Conservation (phyloP, 2,888 invertebrate species). For the Mimas tiliae region DNA sequence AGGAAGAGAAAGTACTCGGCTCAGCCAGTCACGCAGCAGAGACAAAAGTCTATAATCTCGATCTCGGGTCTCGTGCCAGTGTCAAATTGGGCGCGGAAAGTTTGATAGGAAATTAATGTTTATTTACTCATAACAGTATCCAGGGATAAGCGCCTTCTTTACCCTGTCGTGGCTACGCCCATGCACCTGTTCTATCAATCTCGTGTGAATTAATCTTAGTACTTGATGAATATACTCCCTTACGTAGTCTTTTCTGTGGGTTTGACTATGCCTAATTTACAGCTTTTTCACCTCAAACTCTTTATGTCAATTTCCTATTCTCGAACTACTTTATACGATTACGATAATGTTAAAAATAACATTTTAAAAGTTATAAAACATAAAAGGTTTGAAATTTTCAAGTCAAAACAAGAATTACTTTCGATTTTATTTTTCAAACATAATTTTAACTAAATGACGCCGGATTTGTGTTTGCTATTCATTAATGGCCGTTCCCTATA, state of each 20-base stretch:
- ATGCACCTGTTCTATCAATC: no score
- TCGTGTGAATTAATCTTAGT: background rate
- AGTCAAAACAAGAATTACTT: background rate
- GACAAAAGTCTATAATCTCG: no score
- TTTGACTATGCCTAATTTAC: background rate
- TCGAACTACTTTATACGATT: conserved; percentile 1
- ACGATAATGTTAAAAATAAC: background rate
- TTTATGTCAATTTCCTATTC: conserved; percentile 22
- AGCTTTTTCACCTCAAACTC: background rate
- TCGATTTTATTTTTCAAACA: conserved; percentile 3
- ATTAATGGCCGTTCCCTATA: no score
- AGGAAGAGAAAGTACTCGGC: no score
- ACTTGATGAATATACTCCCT: background rate
- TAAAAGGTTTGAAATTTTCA: background rate
- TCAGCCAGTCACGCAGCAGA: no score
- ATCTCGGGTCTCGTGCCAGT: no score
- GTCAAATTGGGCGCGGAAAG: no score
- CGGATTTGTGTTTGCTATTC: background rate
- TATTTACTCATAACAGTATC: no score
- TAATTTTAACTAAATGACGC: conserved; percentile 10
- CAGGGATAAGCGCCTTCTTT: no score
- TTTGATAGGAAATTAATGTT: no score
- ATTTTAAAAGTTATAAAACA: background rate
- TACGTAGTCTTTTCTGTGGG: background rate
- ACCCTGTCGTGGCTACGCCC: no score